Evolutionary conservation across 1,140 invertebrate genomes (phyloP), one percentile per base, ranked within the genome.

Genomic region (Asobara japonica): DNA sequence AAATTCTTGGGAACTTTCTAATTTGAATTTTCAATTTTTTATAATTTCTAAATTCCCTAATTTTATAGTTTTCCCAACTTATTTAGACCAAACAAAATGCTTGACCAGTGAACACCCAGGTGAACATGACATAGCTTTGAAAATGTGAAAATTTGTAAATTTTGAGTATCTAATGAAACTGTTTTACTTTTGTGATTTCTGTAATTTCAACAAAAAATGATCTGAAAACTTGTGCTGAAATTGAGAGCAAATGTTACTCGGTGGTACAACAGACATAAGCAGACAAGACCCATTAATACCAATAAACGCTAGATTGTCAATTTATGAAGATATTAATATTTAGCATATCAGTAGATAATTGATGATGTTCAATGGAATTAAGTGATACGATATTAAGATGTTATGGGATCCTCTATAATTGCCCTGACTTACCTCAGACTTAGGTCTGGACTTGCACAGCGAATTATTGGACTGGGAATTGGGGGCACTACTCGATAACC

Each of bases 401-500:
- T n/a, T 41, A 45, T 45, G 2, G 5, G 10, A 38, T 20, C 22
- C 4, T 38, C 1, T 36, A 65, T 36, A 22, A n/a, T 10, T 38
- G 0, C 41, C n/a, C 11, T 31, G 56, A 72, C 83, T 88, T 90
- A 95, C 94, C 94, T 96, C 69, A 96, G 89, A 84, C 94, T 96
- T 30, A 97, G 89, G 89, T 98, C 96, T 16, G 97, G 96, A 76
- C 96, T 97, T 3, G 95, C 95, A 85, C 95, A 98, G 30, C 96
- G 90, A 20, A 96, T 90, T 1, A 96, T 90, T 0, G 95, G 92
- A 79, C 92, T 94, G 0, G 94, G 92, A 29, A 92, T 90, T 18
- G 94, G 92, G 38, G 95, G 94, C 0, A 98, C 96, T 6, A 99
- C 94, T 72, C 96, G 90, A 88, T 97, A 98, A 2, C 96, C 96